A percentile compares a stretch with the other conserved stretches of the same genome.
These are phyloP conservation scores for Apis mellifera DNA, from an alignment of 1,140 invertebrate species.

Conservation along the genomic window Amel_HAv3.1 CM009931.2:13656001-13656500, in stretches of 20 bases:
- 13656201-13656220: not conserved
- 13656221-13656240: not conserved
- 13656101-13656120: not conserved
- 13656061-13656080: not conserved
- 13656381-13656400: no score
- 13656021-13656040: not conserved
- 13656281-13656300: no score
- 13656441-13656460: no score
- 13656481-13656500: no score
- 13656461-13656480: no score
- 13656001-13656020: not conserved
- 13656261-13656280: no score
- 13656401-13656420: no score
- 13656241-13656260: not conserved
- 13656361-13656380: no score
- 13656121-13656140: not conserved
- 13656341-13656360: no score
- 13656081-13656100: not conserved
- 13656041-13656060: not conserved
- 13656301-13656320: no score
- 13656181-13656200: not conserved
- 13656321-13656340: no score
- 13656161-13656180: not conserved
- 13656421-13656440: no score
- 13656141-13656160: not conserved